Base-by-base conservation (phyloP, 1,140 invertebrate species). In the Panonychus citri region DNA sequence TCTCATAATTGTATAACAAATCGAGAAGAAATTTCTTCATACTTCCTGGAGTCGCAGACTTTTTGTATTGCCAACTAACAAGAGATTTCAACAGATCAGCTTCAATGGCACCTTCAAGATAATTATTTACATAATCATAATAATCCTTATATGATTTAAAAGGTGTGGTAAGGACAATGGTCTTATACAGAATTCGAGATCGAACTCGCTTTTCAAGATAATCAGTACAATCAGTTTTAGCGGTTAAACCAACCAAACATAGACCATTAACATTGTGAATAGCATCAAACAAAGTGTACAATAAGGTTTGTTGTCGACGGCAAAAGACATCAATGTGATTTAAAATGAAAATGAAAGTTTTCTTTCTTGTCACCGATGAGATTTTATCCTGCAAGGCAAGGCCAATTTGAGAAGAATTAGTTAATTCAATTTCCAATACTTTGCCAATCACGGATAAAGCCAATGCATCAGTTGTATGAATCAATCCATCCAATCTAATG, bases 241-340 rank as follows among this genome's bases (percentile, higher is more conserved):
- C 46, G 1, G 56, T 53, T 26, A 57, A 52, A 4, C 56, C 56
- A 28, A 57, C 53, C 10, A 57, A 24, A 24, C 49, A 57, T n/a
- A 57, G 50, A 19, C 27, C 17, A 10, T 10, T 8, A 15, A 34
- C 54, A 17, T 61, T 27, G 53, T 61, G 60, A 26, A 34, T 51
- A 8, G 62, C 19, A 53, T 61, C 54, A 39, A 61, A 61, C 10
- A 61, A 34, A 42, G 58, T 61, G 34, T 61, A 61, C 5, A 61
- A 28, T 19, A 61, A 26, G 1, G 21, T 26, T 57, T 61, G 60
- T 17, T 61, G 34, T 43, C 34, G 24, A 15, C 30, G 21, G 24
- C 60, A 55, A 43, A 61, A 61, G 17, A 61, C 34, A 17, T 61
- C 59, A 57, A 61, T 62, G 7, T 55, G 19, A n/a, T 61, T 52